Evolutionary conservation across 1,140 invertebrate genomes (phyloP).

Genomic region (Lepidurus arcticus): DNA sequence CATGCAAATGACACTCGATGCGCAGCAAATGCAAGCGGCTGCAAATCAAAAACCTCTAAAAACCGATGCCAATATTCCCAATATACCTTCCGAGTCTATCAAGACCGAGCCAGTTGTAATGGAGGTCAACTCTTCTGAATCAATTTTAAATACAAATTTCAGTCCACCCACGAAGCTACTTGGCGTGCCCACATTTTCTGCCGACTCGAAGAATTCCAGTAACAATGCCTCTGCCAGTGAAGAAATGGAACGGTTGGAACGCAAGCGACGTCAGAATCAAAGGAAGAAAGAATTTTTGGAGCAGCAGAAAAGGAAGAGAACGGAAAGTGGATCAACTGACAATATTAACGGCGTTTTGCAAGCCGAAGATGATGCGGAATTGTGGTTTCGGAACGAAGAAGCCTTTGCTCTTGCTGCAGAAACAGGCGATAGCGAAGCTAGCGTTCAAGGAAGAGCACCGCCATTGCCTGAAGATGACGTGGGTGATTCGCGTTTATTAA

Average conservation of each 20-base stretch:
- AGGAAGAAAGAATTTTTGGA: constrained; percentile 33
- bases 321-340: not conserved
- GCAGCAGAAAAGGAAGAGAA: constrained; percentile 24
- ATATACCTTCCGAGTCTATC: not conserved
- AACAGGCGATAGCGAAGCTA: not conserved
- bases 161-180: no score
- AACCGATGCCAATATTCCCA: not conserved
- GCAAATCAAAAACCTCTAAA: not conserved
- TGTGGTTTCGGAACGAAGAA: constrained; percentile 26
- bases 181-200: not conserved
- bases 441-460: not conserved
- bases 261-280: constrained; percentile 34
- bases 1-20: not conserved
- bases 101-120: not conserved
- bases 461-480: not conserved
- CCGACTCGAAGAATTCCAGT: not conserved
- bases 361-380: constrained; percentile 19
- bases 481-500: not conserved
- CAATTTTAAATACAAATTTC: not conserved
- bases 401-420: not conserved
- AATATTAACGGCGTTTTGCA: not conserved
- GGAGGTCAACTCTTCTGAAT: not conserved
- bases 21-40: not conserved
- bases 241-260: constrained; percentile 24
- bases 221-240: not conserved